Evolutionary conservation across 1,140 invertebrate genomes (phyloP), one percentile per base, ranked within the genome.

Genomic region (Megathymus violae): DNA sequence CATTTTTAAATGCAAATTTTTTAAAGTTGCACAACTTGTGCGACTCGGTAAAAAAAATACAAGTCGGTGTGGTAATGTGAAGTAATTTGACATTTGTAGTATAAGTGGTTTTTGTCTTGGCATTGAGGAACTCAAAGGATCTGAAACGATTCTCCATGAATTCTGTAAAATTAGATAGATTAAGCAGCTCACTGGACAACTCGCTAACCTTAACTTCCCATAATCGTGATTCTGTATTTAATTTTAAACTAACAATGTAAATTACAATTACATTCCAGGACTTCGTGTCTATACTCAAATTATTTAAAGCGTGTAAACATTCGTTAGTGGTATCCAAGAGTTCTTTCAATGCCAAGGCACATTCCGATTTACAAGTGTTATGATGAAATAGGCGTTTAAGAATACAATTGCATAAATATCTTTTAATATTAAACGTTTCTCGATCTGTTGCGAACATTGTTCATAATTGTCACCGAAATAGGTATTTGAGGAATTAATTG

Each of bases 161-260:
- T 43, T 1, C 40, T 9, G 13, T 14, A 15, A 43, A 43, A 43
- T 17, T 15, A 7, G 2, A 6, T 43, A 43, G 15, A 15, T 14
- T 43, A 11, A 14, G 40, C 3, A 43, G 14, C 14, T 15, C 40
- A 9, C 15, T 14, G 5, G 40, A 43, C 10, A 43, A 14, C 16
- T 43, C 40, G 14, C 40, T 43, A 43, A 43, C 40, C 40, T 43
- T 43, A 7, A 43, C 40, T n/a, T 43, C 40, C 40, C 40, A 43
- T 15, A 43, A 43, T 9, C 16, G 14, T 15, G 40, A 43, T 15
- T 43, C 40, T 7, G 40, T 15, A 17, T 43, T 14, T 43, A 43
- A 43, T 43, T 43, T 43, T n/a, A 16, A 43, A 43, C 14, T 43
- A 9, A 43, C 41, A 43, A 43, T 43, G 7, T 43, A 43, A 17